phyloP scores from a whole-genome alignment of 2,113 vertebrate species.

The Coptodon rendalli region DNA sequence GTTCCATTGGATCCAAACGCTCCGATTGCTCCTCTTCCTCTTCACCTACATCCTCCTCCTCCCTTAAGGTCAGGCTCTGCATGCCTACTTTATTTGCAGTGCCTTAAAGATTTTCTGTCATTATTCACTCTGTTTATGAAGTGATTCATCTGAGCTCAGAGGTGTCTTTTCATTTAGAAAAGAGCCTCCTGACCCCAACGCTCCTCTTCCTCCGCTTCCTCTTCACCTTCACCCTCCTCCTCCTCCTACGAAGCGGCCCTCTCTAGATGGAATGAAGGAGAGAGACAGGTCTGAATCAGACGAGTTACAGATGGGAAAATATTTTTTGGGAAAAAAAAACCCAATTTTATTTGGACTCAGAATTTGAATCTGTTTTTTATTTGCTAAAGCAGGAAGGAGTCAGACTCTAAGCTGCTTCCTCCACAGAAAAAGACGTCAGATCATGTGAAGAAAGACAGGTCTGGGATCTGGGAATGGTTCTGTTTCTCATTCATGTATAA shows the following conservation, averaged over 20 bases:
- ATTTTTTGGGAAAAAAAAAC: not conserved
- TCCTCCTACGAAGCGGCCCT: constrained; percentile 34
- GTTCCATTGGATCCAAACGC: constrained; percentile 59
- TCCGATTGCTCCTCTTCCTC: constrained; percentile 60
- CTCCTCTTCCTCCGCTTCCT: constrained; percentile 65
- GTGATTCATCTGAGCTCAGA: not conserved
- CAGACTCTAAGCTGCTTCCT: constrained; percentile 46
- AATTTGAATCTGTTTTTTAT: constrained; percentile 36
- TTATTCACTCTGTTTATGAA: not conserved
- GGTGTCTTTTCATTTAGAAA: constrained; percentile 62
- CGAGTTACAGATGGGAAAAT: not conserved
- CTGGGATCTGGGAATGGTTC: not conserved
- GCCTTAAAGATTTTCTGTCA: not conserved
- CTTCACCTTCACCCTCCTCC: constrained; percentile 69
- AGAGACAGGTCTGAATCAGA: constrained; percentile 57
- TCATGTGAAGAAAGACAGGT: constrained; percentile 67
- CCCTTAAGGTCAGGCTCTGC: constrained; percentile 49
- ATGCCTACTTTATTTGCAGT: not conserved
- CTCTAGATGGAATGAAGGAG: constrained; percentile 53
- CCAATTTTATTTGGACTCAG: not conserved
- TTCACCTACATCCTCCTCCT: constrained; percentile 68
- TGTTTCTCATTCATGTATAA: not conserved
- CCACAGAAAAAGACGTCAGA: constrained; percentile 55
- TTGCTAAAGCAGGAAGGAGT: constrained; percentile 56
- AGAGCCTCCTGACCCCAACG: constrained; percentile 63